Percentiles rank a stretch among this genome's conserved stretches.
Evolutionary conservation across 1,140 invertebrate species (phyloP).

Genomic region (Oryctes rhinoceros): DNA sequence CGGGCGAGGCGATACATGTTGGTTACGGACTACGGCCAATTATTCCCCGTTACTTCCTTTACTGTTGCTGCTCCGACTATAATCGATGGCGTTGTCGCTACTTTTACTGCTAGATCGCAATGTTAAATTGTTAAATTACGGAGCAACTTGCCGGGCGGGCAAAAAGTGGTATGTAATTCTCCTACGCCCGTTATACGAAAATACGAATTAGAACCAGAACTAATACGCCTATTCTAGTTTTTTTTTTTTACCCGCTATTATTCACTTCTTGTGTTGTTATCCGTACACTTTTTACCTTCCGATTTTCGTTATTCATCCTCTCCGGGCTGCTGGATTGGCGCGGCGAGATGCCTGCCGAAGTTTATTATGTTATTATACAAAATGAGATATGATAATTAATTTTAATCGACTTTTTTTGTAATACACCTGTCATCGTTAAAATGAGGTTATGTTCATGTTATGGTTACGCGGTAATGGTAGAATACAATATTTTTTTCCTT

Average conservation of each 20-base stretch:
- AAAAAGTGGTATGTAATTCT: slow-evolving; percentile 5
- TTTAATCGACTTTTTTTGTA: too few relatives aligned
- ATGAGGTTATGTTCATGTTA: too few relatives aligned
- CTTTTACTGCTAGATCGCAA: slow-evolving; percentile 10
- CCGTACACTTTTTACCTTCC: background rate
- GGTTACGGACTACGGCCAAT: slow-evolving; percentile 12
- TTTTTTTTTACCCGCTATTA: background rate
- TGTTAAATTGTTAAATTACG: slow-evolving; percentile 7
- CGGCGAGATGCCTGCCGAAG: background rate
- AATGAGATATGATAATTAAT: too few relatives aligned
- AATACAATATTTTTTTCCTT: too few relatives aligned
- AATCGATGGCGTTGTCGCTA: slow-evolving; percentile 4
- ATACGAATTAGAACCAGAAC: slow-evolving; percentile 13
- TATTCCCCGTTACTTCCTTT: slow-evolving; percentile 5
- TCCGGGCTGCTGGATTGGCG: background rate
- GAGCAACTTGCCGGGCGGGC: background rate
- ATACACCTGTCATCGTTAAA: too few relatives aligned
- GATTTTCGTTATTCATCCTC: background rate
- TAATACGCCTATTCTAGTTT: background rate
- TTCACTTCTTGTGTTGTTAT: slow-evolving; percentile 1
- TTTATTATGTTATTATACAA: too few relatives aligned
- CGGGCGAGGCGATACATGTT: slow-evolving; percentile 6
- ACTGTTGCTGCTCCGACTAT: background rate
- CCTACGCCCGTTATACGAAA: slow-evolving; percentile 13
- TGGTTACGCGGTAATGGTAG: too few relatives aligned